These are phyloP conservation scores for Sebastes cheni DNA, from an alignment of 2,797 vertebrate genomes.

Conservation along the genomic window DNA sequence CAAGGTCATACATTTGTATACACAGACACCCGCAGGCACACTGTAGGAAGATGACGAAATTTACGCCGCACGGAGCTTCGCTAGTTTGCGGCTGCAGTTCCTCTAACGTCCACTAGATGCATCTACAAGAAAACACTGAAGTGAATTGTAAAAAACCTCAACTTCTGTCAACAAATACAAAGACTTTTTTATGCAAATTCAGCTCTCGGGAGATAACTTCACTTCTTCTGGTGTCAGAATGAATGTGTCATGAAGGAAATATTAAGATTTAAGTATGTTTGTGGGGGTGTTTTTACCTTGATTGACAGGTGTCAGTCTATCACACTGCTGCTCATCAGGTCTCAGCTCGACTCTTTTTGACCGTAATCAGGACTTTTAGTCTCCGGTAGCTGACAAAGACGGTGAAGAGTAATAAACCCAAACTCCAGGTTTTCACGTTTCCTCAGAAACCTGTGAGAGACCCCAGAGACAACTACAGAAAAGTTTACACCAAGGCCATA, in stretches of 20 bases:
- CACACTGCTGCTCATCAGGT: neutral
- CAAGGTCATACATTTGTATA: neutral
- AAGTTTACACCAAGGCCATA: no score
- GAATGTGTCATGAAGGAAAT: neutral
- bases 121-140: neutral
- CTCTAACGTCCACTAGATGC: neutral
- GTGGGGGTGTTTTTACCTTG: neutral
- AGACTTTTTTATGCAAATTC: neutral
- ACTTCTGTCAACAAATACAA: neutral
- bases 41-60: neutral
- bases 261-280: neutral
- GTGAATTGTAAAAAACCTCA: neutral
- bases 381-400: neutral
- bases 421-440: neutral
- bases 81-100: fast-evolving
- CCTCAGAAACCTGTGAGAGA: neutral
- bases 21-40: neutral
- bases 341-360: neutral
- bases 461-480: neutral
- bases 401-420: neutral
- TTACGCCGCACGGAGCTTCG: fast-evolving
- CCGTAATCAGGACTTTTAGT: neutral
- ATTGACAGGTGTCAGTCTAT: neutral
- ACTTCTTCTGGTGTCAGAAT: neutral
- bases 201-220: neutral